phyloP scores from a whole-genome alignment of 2,888 invertebrate genomes.

The Glaucopsyche alexis region DNA sequence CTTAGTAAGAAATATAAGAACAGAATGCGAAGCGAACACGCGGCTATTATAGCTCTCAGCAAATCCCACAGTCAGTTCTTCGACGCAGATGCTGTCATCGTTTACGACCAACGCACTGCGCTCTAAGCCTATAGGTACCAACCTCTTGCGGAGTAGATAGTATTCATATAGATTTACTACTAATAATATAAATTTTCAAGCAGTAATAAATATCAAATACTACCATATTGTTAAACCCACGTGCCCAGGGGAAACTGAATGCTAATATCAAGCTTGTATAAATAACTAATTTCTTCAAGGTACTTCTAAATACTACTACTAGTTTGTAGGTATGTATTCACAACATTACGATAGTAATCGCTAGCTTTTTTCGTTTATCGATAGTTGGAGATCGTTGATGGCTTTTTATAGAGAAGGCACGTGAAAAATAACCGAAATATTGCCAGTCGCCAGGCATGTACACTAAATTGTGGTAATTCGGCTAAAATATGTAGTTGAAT shows the following conservation, averaged over 20 bases:
- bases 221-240: neutral
- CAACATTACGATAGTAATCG: neutral
- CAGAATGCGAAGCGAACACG: slow-evolving; percentile 90
- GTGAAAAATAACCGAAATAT: neutral
- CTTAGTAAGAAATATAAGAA: slow-evolving; percentile 89
- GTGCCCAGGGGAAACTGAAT: neutral
- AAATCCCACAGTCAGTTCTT: slow-evolving; percentile 87
- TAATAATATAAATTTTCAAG: neutral
- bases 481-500: slow-evolving; percentile 40
- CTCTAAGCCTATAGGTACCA: slow-evolving; percentile 52
- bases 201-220: neutral
- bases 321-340: neutral
- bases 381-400: neutral
- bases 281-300: neutral
- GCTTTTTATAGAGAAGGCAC: neutral
- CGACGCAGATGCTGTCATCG: slow-evolving; percentile 88
- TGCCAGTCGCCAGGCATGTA: neutral
- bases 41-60: slow-evolving; percentile 88
- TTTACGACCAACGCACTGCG: slow-evolving; percentile 89
- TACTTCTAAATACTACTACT: neutral
- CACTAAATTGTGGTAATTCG: neutral
- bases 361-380: neutral
- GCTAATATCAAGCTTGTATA: neutral
- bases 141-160: too few species aligned
- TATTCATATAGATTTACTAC: neutral